phyloP scores from a whole-genome alignment of 2,113 vertebrate species.

The Spea bombifrons region DNA sequence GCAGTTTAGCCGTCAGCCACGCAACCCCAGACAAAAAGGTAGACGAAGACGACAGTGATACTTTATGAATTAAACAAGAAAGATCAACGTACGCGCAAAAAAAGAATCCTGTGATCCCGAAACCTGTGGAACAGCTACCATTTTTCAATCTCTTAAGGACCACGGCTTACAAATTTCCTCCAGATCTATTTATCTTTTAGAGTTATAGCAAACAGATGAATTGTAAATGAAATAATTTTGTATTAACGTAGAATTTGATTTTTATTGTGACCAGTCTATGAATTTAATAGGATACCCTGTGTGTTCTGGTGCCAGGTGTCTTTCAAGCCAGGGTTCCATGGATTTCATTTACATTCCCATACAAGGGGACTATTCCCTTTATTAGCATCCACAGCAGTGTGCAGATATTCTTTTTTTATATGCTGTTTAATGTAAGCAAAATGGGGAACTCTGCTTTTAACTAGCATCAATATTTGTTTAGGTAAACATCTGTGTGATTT shows the following conservation, averaged over 20 bases:
- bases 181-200: neutral
- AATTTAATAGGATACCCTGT: neutral
- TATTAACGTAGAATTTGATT: neutral
- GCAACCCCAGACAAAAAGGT: constrained; percentile 58
- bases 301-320: neutral
- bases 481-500: neutral
- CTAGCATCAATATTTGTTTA: neutral
- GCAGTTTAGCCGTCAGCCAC: constrained; percentile 43
- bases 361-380: neutral
- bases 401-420: neutral
- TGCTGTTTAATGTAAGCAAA: neutral
- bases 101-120: neutral
- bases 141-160: neutral
- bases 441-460: no score
- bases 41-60: constrained; percentile 63
- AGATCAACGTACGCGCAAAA: neutral
- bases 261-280: neutral
- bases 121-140: neutral
- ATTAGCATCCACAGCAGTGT: neutral
- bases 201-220: neutral
- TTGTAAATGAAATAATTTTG: neutral
- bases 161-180: neutral
- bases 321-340: neutral
- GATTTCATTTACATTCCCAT: neutral
- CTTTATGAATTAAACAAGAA: neutral